phyloP scores from a whole-genome alignment of 2,888 invertebrate genomes.

The Balanococcus diminutus region DNA sequence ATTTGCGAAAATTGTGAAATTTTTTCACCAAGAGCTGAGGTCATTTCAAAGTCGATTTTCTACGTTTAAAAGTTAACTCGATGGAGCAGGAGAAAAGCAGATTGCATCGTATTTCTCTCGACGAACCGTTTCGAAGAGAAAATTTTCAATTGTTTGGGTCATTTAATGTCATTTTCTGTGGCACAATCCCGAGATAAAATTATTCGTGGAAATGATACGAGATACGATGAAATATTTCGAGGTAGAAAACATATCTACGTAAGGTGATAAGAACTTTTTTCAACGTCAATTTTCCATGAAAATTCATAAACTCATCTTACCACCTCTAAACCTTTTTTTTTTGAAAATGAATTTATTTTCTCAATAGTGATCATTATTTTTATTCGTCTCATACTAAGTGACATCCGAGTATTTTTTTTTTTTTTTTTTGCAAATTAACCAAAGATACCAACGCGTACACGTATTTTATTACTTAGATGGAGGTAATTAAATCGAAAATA shows the following conservation, averaged over 20 bases:
- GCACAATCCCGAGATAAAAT: background rate
- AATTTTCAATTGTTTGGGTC: background rate
- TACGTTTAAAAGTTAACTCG: no score
- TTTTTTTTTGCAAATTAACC: background rate
- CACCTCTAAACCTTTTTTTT: no score
- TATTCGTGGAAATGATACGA: background rate
- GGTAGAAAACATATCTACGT: no score
- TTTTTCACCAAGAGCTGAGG: no score
- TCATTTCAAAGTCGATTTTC: no score
- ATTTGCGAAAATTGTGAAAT: no score
- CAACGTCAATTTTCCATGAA: no score
- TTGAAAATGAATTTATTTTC: no score
- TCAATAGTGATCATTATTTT: background rate
- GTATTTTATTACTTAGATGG: no score
- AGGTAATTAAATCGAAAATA: background rate
- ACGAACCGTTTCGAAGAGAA: background rate
- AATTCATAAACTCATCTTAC: no score
- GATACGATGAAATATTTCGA: background rate
- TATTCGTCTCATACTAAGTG: background rate
- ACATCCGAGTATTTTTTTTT: background rate
- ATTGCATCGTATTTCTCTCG: background rate
- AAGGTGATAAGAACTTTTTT: no score
- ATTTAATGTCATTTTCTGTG: background rate
- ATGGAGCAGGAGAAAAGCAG: background rate
- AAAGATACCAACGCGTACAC: background rate